Percentiles rank a stretch among this genome's conserved stretches.
Evolutionary conservation across 64 coral and sea anemone genomes (phyloP).

Genomic region (Stichodactyla mertensii): DNA sequence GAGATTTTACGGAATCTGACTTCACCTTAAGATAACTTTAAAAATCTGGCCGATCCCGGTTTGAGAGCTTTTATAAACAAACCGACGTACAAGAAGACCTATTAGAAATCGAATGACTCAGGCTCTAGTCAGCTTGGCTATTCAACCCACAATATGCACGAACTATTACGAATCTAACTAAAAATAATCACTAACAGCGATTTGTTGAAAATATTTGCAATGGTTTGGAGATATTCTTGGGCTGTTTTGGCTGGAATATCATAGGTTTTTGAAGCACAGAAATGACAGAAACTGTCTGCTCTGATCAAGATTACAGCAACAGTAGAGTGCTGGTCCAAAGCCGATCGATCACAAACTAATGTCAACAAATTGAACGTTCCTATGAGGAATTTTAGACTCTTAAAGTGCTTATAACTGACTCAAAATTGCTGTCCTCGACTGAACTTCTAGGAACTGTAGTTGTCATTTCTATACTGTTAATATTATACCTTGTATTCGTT

Average conservation of each 20-base stretch:
- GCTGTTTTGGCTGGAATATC: neutral
- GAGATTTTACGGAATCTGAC: neutral
- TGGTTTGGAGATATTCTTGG: slow-evolving; percentile 1
- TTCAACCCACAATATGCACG: neutral
- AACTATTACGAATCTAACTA: neutral
- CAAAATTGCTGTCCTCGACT: neutral
- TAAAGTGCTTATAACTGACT: neutral
- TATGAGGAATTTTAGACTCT: neutral
- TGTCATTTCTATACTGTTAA: neutral
- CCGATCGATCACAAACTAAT: slow-evolving; percentile 2
- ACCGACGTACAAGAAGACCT: neutral
- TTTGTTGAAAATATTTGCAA: neutral
- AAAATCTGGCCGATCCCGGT: slow-evolving; percentile 7
- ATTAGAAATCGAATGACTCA: neutral
- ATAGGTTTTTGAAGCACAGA: slow-evolving; percentile 13
- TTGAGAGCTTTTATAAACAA: slow-evolving; percentile 28
- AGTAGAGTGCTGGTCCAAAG: neutral
- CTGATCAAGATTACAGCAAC: neutral
- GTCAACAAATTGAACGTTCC: slow-evolving; percentile 1
- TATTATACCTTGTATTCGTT: neutral
- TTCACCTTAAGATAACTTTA: neutral
- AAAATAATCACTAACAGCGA: neutral
- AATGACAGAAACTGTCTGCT: neutral
- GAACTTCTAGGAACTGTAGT: neutral
- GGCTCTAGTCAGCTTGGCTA: neutral